These are phyloP conservation scores for Hippocampus comes DNA, from an alignment of 2,113 vertebrate genomes.

Conservation along the genomic window DNA sequence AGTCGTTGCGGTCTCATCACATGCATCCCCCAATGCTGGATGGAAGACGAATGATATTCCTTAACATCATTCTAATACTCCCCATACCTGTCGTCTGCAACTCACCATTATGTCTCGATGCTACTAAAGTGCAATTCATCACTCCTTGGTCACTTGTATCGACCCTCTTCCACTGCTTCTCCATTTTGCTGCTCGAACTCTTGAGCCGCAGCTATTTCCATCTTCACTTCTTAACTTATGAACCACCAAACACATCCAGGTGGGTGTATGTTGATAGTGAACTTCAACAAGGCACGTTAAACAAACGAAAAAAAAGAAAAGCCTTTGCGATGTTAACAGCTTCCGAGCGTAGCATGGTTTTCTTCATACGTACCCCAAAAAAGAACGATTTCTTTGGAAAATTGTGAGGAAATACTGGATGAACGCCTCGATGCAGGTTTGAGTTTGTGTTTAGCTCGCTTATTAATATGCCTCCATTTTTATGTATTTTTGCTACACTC, in stretches of 20 bases:
- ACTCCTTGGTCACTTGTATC: slow-evolving; percentile 5
- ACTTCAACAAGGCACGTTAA: slow-evolving; percentile 39
- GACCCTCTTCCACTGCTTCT: neutral
- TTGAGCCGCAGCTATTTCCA: no score
- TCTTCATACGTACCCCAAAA: slow-evolving; percentile 2
- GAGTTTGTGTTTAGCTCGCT: neutral
- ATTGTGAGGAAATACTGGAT: neutral
- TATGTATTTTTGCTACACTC: slow-evolving; percentile 18
- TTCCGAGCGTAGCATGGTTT: neutral
- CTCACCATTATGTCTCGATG: neutral
- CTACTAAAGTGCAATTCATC: slow-evolving; percentile 9
- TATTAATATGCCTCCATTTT: neutral
- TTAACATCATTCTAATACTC: slow-evolving; percentile 18
- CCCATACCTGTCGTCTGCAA: neutral
- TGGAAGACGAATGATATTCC: slow-evolving; percentile 33
- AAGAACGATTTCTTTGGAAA: neutral
- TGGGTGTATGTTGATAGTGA: slow-evolving; percentile 52
- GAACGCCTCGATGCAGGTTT: neutral
- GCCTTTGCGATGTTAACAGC: neutral
- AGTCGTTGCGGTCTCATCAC: slow-evolving; percentile 19
- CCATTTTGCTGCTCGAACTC: neutral
- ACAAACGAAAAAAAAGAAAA: slow-evolving; percentile 14
- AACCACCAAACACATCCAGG: slow-evolving; percentile 59
- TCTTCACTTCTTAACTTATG: no score
- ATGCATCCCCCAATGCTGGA: slow-evolving; percentile 29